Base-by-base conservation (phyloP, 2,888 invertebrate genomes). In the Drosophila phalerata region DNA sequence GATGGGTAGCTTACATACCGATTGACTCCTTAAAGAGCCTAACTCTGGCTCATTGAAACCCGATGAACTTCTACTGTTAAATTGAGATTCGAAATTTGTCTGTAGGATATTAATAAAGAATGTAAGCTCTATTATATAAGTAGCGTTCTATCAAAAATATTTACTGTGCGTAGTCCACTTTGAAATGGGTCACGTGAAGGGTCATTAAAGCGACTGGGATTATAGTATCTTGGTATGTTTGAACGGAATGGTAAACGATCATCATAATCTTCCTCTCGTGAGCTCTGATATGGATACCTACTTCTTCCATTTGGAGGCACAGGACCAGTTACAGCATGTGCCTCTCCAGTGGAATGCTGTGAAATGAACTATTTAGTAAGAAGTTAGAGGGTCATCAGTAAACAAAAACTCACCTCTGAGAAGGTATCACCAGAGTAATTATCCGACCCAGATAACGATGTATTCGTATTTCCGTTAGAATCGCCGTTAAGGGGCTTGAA, bases 401-500 rank as follows among this genome's bases (percentile, higher is more conserved):
- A 13, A 25, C 0, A 3, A 28, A 48, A 28, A 48, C 63, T 30
- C 0, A 76, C 75, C 49, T 73, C 38, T 25, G 37, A 22, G 8
- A 62, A 58, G 0, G 5, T 13, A 1, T 17, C 5, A 6, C 28
- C 40, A n/a, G 15, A 11, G 37, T 58, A 42, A 13, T 15, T 19
- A n/a, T 17, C n/a, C 17, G 25, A 9, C 0, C 2, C 2, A 1
- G 11, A 5, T n/a, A 8, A 3, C 0, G 63, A n/a, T 1, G 10
- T 5, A 32, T 42, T 58, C 9, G 13, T 17, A 6, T 37, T 22
- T 0, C 34, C 34, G 1, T 42, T 25, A 0, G 32, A 5, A 1
- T 11, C 13, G 0, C 11, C 10, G 0, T 22, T 49, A 15, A 84
- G 51, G 0, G 84, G 85, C 57, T 73, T 73, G 5, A 84, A 84